Percentiles rank a stretch among this genome's conserved stretches.
phyloP scores from a whole-genome alignment of 2,113 vertebrate species.

The Xyliphius kryptos region DNA sequence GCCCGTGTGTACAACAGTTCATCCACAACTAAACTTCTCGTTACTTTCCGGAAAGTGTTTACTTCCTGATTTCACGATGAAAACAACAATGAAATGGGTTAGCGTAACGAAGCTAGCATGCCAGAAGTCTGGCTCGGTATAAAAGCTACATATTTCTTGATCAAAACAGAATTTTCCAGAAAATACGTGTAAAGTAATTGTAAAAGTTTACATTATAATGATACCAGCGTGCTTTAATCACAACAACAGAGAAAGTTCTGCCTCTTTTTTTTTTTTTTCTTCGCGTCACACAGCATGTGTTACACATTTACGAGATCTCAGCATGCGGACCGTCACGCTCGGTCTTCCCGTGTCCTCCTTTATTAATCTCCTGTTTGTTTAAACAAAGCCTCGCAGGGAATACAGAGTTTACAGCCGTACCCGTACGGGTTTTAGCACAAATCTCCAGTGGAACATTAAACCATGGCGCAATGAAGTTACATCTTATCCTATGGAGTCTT shows the following conservation, averaged over 20 bases:
- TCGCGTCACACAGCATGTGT: slow-evolving; percentile 36
- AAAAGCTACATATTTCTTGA: neutral
- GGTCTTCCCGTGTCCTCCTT: slow-evolving; percentile 6
- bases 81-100: neutral
- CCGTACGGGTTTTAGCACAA: too few relatives aligned
- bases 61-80: neutral
- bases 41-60: neutral
- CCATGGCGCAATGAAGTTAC: neutral
- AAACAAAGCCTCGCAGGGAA: slow-evolving; percentile 1
- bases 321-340: neutral
- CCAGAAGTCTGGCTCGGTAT: neutral
- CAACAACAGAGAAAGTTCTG: too few relatives aligned
- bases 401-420: too few relatives aligned
- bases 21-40: neutral
- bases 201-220: neutral
- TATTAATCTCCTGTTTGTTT: slow-evolving; percentile 24
- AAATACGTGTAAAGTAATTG: neutral
- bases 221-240: slow-evolving; percentile 23
- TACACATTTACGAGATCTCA: slow-evolving; percentile 34
- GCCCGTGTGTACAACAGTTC: too few relatives aligned
- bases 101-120: neutral
- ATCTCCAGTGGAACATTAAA: too few relatives aligned
- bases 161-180: neutral
- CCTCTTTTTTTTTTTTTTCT: neutral
- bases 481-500: neutral